Evolutionary conservation across 2,797 vertebrate genomes (phyloP), one percentile per base, ranked within the genome.

Genomic region (Helostoma temminkii): DNA sequence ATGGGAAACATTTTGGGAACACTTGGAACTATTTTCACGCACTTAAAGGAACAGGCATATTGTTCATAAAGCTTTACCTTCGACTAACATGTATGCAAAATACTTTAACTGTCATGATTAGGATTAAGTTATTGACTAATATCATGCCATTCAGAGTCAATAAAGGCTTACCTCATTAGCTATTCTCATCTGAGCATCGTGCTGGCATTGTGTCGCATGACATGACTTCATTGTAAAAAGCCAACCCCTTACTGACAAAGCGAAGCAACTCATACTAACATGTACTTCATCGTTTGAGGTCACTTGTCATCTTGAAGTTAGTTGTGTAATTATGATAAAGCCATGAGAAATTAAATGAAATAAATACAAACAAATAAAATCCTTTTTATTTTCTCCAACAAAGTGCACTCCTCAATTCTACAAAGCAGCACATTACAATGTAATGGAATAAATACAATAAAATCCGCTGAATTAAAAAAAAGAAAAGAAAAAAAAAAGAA

Each of bases 381-480:
- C 91, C 81, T 93, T 93, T 93, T 93, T 91, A 92, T 95, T 90
- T 92, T 93, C 91, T 94, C 94, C 89, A 86, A 93, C 92, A 94
- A 94, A 93, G 95, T 95, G 92, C 94, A 95, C 90, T 94, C 94
- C 94, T 96, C 93, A 92, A 90, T 87, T 93, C 94, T 94, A 96
- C 93, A 96, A 96, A 96, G 96, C 94, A 94, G 94, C 95, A 96
- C 94, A 89, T 94, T 94, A 95, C 92, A 95, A 93, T 83, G 93
- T 95, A 92, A 93, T 93, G 93, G 94, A 96, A 96, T 96, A 97
- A 96, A 97, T 95, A 97, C 94, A 95, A 93, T 92, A 94, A 94
- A 90, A 93, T 91, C 84, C 79, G 93, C 91, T 81, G 82, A 85
- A 86, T 76, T 54, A 80, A 93, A 95, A 88, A 93, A 93, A 78